Conservation (phyloP, 2,888 invertebrate genomes). For the Rhogogaster chlorosoma region DNA sequence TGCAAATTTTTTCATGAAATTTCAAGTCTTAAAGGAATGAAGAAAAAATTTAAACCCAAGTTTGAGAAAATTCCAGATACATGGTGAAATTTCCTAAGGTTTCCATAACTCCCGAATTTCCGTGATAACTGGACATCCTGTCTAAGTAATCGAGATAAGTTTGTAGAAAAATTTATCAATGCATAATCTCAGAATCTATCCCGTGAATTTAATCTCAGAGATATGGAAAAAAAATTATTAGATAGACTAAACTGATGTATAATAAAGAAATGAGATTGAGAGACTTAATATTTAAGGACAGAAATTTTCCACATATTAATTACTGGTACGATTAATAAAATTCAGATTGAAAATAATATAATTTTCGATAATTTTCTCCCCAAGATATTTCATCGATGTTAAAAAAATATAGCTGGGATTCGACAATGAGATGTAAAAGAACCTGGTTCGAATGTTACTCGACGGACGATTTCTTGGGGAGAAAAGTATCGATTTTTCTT, state of each 20-base stretch:
- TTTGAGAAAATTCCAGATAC: too few species aligned
- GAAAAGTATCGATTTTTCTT: conserved; percentile 30
- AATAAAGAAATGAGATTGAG: not conserved
- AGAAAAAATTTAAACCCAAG: too few species aligned
- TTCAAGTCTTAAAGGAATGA: too few species aligned
- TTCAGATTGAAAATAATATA: conserved; percentile 13
- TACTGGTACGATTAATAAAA: conserved; percentile 36
- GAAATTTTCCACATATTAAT: conserved; percentile 8
- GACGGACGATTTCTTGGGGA: not conserved
- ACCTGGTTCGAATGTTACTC: not conserved
- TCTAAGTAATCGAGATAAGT: not conserved
- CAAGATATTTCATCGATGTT: not conserved
- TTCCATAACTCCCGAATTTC: too few species aligned
- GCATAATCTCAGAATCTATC: not conserved
- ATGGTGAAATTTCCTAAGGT: too few species aligned
- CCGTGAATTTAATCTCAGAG: not conserved
- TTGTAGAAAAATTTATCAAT: not conserved
- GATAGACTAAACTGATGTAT: not conserved
- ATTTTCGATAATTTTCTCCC: conserved; percentile 20
- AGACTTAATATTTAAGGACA: conserved; percentile 11
- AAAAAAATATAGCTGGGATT: not conserved
- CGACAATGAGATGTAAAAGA: not conserved
- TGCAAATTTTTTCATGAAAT: too few species aligned
- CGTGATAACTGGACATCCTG: too few species aligned
- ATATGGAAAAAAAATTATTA: not conserved